Evolutionary conservation across 2,888 invertebrate genomes (phyloP), one percentile per base, ranked within the genome.

Genomic region (Neuroscelio doddi): DNA sequence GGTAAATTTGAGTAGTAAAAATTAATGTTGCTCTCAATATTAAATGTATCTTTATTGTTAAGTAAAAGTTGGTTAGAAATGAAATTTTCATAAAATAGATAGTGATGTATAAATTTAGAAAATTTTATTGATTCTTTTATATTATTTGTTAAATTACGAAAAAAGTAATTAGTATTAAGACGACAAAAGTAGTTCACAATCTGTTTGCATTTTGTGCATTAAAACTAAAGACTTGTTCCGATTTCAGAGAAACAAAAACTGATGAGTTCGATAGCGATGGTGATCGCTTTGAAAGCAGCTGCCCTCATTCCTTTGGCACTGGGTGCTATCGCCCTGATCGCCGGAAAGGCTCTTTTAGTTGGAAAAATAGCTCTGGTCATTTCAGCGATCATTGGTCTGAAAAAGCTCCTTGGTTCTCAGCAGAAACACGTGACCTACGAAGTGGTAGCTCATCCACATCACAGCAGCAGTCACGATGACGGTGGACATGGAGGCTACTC

Each of bases 381-480:
- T 42, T 93, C 94, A 0, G 92, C 92, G 47, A 91, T 94, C 59
- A 94, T 94, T 76, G 94, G 94, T 1, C 85, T 94, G 82, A 94
- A 94, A 88, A 94, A 94, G 82, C 86, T 94, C 46, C 85, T 94
- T 70, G 90, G 91, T 47, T 83, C 84, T 1, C 91, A 91, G 79
- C 91, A 93, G 85, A 94, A 94, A 80, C 93, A 93, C 79, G 94
- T 94, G 68, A 94, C 94, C 2, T 94, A 94, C 80, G 94, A 94
- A 81, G 94, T 94, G 27, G 93, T 94, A 0, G 90, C 93, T 0
- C 94, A 94, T 83, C 93, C 94, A 50, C 93, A 93, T 77, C 93
- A 93, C 82, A 88, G 90, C 63, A 87, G 89, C 69, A 89, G 90
- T 77, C 90, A 92, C 69, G 90, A 91, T 75, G 92, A 93, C 61